Base-by-base conservation (phyloP, 2,888 invertebrate species). In the Amiota communis region DNA sequence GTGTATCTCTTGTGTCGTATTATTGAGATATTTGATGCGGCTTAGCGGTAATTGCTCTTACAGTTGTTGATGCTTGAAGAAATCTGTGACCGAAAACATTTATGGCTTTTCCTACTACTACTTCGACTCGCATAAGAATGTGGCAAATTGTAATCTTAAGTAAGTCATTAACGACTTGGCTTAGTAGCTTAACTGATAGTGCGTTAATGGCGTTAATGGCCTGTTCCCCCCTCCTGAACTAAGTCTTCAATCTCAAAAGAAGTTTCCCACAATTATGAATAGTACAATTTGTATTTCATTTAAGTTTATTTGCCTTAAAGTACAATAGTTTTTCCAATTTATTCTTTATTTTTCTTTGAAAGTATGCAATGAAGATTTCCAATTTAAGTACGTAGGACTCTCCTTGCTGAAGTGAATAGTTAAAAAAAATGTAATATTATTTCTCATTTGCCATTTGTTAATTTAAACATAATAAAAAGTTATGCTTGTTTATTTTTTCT, bases 381-480 rank as follows among this genome's bases (percentile, higher is more conserved):
- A n/a, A 9, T 15, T n/a, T 46, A 46, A 67, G 20, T n/a, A 47
- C 46, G n/a, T 13, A 36, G 23, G 61, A 49, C 47, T 47, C 36
- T 59, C 57, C 64, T 49, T 59, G 64, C 59, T 15, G 17, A 71
- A 65, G 17, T 65, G 72, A 72, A 65, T 17, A 49, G 17, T 63
- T 68, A 76, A 78, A 76, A 79, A 79, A 75, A 76, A 76, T 81
- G 80, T 78, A 81, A 82, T 84, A 86, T 69, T 78, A 79, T 86
- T 85, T 83, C 36, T 81, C 82, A 81, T 81, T 81, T 83, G 76
- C 79, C 36, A 36, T 36, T 75, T 81, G 81, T 82, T 87, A 86
- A 86, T 86, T 84, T 83, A 79, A 81, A 81, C 80, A 84, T 86
- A 87, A 86, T 83, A 83, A 76, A 82, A 81, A 85, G 81, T 81